phyloP scores from a whole-genome alignment of 1,140 invertebrate genomes.

The Eumeta japonica region DNA sequence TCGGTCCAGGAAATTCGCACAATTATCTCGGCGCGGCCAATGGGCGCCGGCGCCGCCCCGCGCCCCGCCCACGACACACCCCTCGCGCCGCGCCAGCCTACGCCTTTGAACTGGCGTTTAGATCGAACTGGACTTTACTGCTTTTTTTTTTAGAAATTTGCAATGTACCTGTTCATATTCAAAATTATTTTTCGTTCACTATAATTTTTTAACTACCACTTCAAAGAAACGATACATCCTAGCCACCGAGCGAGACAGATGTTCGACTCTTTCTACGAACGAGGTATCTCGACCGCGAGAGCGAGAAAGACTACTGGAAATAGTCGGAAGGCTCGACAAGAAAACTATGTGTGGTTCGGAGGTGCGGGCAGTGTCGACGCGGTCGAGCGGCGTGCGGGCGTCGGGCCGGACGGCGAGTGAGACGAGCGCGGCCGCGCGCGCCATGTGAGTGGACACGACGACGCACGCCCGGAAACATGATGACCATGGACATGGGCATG shows the following conservation, averaged over 20 bases:
- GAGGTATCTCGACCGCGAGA: background rate
- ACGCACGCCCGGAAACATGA: conserved; percentile 34
- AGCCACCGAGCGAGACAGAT: background rate
- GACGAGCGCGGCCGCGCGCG: conserved; percentile 7
- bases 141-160: background rate
- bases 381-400: conserved; percentile 36
- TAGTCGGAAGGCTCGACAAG: conserved; percentile 24
- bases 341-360: conserved; percentile 25
- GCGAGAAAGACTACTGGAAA: background rate
- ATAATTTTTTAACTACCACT: background rate
- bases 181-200: background rate
- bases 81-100: conserved; percentile 1
- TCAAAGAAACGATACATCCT: background rate
- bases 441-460: conserved; percentile 7
- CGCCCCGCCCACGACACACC: conserved; percentile 11
- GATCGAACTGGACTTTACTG: background rate
- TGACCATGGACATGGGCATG: conserved; percentile 58
- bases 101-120: background rate
- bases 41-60: conserved; percentile 19
- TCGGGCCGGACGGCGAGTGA: conserved; percentile 11
- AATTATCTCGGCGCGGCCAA: conserved; percentile 47
- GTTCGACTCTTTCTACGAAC: background rate
- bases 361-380: conserved; percentile 35
- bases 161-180: background rate
- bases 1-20: conserved; percentile 39